A percentile compares a stretch with the other conserved stretches of the same genome.
These are phyloP conservation scores for Gryllus bimaculatus DNA, from an alignment of 1,140 invertebrate species.

Conservation along the genomic window DNA sequence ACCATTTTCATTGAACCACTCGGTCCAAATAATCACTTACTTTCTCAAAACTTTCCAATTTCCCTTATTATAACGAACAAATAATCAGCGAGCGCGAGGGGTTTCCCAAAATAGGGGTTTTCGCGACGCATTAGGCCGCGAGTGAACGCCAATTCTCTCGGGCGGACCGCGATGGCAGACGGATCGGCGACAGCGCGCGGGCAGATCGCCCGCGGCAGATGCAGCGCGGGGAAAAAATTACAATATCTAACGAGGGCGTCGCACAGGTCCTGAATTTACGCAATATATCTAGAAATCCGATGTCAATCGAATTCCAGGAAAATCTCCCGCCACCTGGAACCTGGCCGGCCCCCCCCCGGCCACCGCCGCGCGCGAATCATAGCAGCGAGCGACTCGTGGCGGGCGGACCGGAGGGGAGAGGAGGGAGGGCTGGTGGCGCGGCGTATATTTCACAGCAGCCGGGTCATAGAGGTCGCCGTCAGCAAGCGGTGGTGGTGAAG, in stretches of 20 bases:
- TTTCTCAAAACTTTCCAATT: too few relatives aligned
- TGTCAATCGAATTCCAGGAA: background rate
- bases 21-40: too few relatives aligned
- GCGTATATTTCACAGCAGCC: background rate
- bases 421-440: background rate
- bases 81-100: too few relatives aligned
- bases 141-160: too few relatives aligned
- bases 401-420: background rate
- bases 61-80: too few relatives aligned
- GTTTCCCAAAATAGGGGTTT: too few relatives aligned
- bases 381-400: background rate
- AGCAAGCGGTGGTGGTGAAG: background rate
- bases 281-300: background rate
- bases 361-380: background rate
- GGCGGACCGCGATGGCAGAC: too few relatives aligned
- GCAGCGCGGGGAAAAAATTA: background rate
- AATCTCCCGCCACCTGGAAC: background rate
- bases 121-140: too few relatives aligned
- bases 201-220: too few relatives aligned
- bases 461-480: background rate
- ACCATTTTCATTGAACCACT: too few relatives aligned
- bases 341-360: too few relatives aligned
- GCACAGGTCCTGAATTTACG: background rate
- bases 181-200: too few relatives aligned
- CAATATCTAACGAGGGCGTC: background rate